Conservation (phyloP, 1,140 invertebrate genomes). For the Drosophila bocqueti region DNA sequence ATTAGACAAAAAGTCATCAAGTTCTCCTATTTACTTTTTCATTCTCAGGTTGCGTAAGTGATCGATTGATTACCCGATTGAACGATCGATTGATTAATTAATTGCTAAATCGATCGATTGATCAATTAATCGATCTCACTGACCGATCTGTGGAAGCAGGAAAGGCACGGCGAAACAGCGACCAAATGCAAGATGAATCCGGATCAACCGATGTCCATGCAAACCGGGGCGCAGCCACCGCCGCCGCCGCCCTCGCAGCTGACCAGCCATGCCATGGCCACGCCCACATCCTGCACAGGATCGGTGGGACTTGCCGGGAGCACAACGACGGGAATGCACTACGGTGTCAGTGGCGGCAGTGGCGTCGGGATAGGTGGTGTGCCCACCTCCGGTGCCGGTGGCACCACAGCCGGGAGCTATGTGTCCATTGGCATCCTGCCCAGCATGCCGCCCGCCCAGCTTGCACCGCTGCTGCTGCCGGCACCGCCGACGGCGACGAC, state of each 20-base stretch:
- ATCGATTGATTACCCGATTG: background rate
- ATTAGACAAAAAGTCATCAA: no score
- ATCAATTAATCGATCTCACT: background rate
- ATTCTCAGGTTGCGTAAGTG: background rate
- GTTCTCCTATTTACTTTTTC: background rate
- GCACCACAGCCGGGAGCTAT: constrained; percentile 54
- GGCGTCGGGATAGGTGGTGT: constrained; percentile 14
- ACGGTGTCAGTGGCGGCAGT: background rate
- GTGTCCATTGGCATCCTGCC: constrained; percentile 71
- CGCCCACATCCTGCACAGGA: constrained; percentile 9
- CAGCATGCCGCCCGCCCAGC: constrained; percentile 45
- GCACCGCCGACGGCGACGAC: constrained; percentile 48
- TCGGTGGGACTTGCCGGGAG: background rate
- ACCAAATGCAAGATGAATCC: constrained; percentile 79
- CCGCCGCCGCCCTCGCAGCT: constrained; percentile 67
- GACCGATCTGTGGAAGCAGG: constrained; percentile 13
- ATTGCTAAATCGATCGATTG: background rate
- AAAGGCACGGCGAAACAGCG: constrained; percentile 36
- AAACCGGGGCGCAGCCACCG: constrained; percentile 54
- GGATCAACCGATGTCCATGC: constrained; percentile 65
- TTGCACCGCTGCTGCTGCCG: constrained; percentile 52
- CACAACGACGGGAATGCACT: constrained; percentile 6
- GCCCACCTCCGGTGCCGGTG: constrained; percentile 43
- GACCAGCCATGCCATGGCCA: constrained; percentile 41
- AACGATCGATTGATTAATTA: background rate